A percentile compares a stretch with the other conserved stretches of the same genome.
Conservation (phyloP, 2,797 vertebrate genomes). For the Enteromius paludinosus region DNA sequence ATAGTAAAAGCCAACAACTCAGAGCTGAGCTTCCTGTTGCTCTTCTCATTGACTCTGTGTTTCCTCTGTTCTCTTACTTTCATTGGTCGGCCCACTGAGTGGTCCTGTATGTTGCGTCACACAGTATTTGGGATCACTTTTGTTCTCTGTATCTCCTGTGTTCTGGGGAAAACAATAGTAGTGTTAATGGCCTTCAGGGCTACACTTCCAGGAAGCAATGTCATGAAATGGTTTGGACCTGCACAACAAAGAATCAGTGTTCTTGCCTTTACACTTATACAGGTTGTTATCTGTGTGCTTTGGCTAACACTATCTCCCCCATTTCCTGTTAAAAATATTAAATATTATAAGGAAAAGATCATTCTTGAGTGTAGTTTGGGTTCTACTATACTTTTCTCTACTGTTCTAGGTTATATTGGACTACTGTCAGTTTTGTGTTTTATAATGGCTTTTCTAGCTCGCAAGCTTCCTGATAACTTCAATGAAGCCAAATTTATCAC, state of each 20-base stretch:
- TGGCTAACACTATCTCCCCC: conserved; percentile 65
- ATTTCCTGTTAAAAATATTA: conserved; percentile 59
- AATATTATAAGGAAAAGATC: conserved; percentile 60
- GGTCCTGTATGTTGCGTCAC: neutral
- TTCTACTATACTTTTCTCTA: conserved; percentile 63
- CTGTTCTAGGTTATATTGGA: conserved; percentile 63
- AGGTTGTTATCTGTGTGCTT: conserved; percentile 63
- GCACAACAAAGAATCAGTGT: neutral
- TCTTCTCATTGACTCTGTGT: neutral
- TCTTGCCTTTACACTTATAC: conserved; percentile 40
- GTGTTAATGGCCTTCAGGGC: neutral
- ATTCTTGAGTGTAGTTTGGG: conserved; percentile 66
- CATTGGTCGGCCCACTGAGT: neutral
- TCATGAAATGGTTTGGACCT: neutral
- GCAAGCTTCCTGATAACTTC: conserved; percentile 63
- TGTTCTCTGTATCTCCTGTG: neutral
- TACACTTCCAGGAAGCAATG: neutral
- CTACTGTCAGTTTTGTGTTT: conserved; percentile 60
- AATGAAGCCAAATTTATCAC: conserved; percentile 68
- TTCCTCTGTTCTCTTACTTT: neutral
- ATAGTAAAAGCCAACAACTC: neutral
- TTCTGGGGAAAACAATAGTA: neutral
- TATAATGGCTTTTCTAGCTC: conserved; percentile 62
- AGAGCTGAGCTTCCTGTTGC: neutral
- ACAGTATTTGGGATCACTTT: neutral